Base-by-base conservation (phyloP, 2,113 vertebrate genomes). In the Thryonomys swinderianus region DNA sequence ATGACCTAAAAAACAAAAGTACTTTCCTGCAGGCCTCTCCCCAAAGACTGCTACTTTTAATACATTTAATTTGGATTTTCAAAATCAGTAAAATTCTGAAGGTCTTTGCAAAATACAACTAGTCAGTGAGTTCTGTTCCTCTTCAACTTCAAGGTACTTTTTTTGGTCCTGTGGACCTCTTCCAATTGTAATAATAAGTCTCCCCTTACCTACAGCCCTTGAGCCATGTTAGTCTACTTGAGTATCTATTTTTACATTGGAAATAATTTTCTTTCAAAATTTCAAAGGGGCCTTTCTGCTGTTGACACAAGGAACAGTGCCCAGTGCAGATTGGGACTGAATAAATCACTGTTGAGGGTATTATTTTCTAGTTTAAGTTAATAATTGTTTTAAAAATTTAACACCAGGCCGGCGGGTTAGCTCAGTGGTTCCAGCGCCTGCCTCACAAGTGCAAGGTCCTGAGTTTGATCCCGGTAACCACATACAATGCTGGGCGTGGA, bases 21-120 rank as follows among this genome's bases (percentile, higher is more conserved):
- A 27, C n/a, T 57, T n/a, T 16, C 67, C 16, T 5, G 17, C 20
- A 91, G 5, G 4, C 78, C 18, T 88, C 7, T 78, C 2, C 83
- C n/a, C 40, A 17, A 74, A 76, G 32, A 14, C 13, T 80, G 2
- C 37, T 87, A 42, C 32, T 82, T 86, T 42, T 18, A 92, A 64
- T 6, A 78, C 13, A 82, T 82, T 89, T 45, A 61, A 83, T 83
- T 95, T 66, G 10, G 7, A 86, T 79, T 85, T 93, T 66, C 69
- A 87, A 69, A 93, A 85, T 87, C 84, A 66, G 64, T 69, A 51
- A 74, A 87, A 95, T 90, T 89, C 57, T 84, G 32, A 90, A 95
- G 48, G 20, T 78, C 18, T 91, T 86, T 53, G 85, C 48, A 93
- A 82, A 88, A 73, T 83, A 30, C 16, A 18, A 25, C 4, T 78